These are phyloP conservation scores for Rhinichthys klamathensis DNA, from an alignment of 2,113 vertebrate genomes.

Conservation along the genomic window DNA sequence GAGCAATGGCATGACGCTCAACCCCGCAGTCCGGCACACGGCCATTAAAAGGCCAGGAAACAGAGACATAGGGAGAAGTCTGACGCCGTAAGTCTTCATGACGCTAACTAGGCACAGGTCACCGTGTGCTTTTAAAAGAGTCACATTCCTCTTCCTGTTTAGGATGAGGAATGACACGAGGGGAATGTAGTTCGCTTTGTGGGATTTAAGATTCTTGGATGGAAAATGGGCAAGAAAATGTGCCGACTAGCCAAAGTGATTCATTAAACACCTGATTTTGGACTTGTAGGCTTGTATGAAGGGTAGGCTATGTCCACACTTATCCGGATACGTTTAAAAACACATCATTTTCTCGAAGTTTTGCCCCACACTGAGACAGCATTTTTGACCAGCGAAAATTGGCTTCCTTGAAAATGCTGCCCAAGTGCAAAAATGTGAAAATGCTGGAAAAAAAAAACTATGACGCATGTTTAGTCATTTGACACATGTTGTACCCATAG, in stretches of 20 bases:
- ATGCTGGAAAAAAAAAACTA: too few relatives aligned
- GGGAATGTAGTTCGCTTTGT: slow-evolving; percentile 1
- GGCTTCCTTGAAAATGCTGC: too few relatives aligned
- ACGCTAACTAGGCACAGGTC: slow-evolving; percentile 41
- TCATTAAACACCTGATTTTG: not conserved
- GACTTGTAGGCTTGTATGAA: not conserved
- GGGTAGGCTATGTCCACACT: not conserved
- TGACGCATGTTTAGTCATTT: too few relatives aligned
- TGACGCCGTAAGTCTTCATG: slow-evolving; percentile 47
- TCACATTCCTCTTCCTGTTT: slow-evolving; percentile 26
- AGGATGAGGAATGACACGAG: not conserved
- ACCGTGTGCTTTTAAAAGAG: slow-evolving; percentile 39
- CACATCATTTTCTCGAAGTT: too few relatives aligned
- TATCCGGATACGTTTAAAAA: not conserved
- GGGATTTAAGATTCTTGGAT: not conserved
- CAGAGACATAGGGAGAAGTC: slow-evolving; percentile 18
- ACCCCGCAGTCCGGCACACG: slow-evolving; percentile 22
- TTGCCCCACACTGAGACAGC: too few relatives aligned
- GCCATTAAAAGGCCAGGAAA: slow-evolving; percentile 22
- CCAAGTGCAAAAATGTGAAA: too few relatives aligned
- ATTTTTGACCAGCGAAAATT: too few relatives aligned
- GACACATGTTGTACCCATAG: too few relatives aligned
- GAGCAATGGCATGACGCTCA: slow-evolving; percentile 49
- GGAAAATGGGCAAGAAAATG: slow-evolving; percentile 9
- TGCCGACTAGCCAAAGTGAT: not conserved